Conservation (phyloP, 64 coral and sea anemone species). For the Dendrophyllia cribrosa region DNA sequence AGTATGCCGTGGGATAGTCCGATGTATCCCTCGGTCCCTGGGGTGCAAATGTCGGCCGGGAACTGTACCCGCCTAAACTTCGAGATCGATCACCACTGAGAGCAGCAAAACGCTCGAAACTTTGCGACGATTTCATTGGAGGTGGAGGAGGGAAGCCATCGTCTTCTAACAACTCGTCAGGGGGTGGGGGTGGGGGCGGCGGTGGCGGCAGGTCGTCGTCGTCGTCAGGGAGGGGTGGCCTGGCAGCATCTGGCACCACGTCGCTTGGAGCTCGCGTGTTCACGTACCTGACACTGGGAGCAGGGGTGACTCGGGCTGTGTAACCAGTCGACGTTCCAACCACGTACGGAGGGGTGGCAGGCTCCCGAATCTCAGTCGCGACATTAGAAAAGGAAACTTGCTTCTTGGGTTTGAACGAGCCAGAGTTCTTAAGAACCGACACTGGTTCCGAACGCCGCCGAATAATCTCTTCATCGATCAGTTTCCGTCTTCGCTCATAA, state of each 20-base stretch:
- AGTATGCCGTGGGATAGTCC: not conserved
- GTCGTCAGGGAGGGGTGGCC: constrained; percentile 55
- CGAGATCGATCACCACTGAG: constrained; percentile 44
- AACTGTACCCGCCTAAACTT: constrained; percentile 42
- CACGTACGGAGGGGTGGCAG: constrained; percentile 72
- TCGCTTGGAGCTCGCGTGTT: constrained; percentile 77
- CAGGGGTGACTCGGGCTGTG: constrained; percentile 82
- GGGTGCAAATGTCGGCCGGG: not conserved
- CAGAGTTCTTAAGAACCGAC: constrained; percentile 72
- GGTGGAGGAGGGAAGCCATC: constrained; percentile 69
- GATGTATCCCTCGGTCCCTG: not conserved
- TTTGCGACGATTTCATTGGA: constrained; percentile 54
- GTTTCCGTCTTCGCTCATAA: constrained; percentile 79
- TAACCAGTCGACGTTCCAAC: constrained; percentile 74
- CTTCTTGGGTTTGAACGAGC: constrained; percentile 76
- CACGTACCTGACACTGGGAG: constrained; percentile 81
- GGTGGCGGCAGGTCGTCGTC: constrained; percentile 73
- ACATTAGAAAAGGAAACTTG: constrained; percentile 92
- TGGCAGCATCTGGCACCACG: constrained; percentile 39
- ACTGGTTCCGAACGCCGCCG: constrained; percentile 63
- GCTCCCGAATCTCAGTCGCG: constrained; percentile 82
- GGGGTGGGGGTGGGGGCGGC: constrained; percentile 77
- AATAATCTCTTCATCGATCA: constrained; percentile 84
- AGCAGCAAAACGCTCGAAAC: constrained; percentile 6
- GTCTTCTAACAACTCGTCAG: constrained; percentile 62